Evolutionary conservation across 2,113 vertebrate species (phyloP).

Genomic region (Telmatochromis brichardi): DNA sequence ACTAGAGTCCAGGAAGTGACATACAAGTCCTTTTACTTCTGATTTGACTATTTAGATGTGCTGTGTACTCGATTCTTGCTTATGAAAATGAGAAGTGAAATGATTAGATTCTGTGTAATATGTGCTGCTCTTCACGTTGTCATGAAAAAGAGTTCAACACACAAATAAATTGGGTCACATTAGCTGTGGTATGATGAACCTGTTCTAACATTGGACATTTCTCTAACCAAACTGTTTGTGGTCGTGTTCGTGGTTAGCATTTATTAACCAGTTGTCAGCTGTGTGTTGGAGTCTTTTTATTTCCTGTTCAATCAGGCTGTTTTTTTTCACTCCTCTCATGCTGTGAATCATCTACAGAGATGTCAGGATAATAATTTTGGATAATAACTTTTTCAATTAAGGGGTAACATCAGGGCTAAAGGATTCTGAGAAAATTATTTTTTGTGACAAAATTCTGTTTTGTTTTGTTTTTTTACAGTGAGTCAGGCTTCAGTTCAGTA

Average conservation of each 20-base stretch:
- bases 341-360: background rate
- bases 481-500: background rate
- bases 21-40: background rate
- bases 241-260: background rate
- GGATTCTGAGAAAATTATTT: background rate
- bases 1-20: background rate
- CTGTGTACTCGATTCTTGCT: no score
- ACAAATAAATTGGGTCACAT: background rate
- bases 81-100: background rate
- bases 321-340: background rate
- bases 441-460: background rate
- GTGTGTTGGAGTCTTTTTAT: background rate
- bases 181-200: background rate
- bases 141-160: background rate
- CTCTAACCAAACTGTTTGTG: background rate
- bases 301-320: background rate
- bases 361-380: background rate
- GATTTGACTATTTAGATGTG: background rate
- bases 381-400: background rate
- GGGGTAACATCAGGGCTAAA: background rate
- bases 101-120: background rate
- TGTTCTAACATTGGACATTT: rapidly evolving
- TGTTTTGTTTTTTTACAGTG: background rate
- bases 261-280: no score
- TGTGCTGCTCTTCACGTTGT: background rate